Evolutionary conservation across 2,113 vertebrate genomes (phyloP).

Genomic region (Macrotus californicus): DNA sequence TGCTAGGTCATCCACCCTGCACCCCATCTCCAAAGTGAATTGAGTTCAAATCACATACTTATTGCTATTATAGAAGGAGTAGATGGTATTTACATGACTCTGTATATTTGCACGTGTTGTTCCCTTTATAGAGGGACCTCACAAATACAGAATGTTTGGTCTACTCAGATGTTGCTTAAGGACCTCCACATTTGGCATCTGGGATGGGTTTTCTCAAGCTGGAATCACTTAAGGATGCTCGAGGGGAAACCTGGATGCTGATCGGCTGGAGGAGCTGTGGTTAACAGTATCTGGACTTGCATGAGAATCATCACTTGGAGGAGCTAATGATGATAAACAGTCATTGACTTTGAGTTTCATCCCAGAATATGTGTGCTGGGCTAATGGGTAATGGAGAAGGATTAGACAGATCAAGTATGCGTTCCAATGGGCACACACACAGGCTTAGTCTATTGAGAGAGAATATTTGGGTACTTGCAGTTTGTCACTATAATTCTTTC

Average conservation of each 20-base stretch:
- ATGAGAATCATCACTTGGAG: conserved; percentile 34
- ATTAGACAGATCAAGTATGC: conserved; percentile 8
- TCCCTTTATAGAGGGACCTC: not conserved
- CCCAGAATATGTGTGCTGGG: conserved; percentile 51
- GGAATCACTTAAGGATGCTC: conserved; percentile 27
- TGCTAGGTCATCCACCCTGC: not conserved
- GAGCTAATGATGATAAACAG: conserved; percentile 58
- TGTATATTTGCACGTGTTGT: not conserved
- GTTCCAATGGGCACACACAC: not conserved
- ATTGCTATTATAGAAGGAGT: not conserved
- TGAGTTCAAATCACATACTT: not conserved
- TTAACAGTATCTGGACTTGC: not conserved
- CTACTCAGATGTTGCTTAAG: not conserved
- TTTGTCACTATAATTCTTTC: conserved; percentile 5
- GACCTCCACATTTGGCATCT: not conserved
- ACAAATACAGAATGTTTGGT: not conserved
- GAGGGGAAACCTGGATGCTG: not conserved
- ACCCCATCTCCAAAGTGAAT: not conserved
- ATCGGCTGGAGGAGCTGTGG: not conserved
- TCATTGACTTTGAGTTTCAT: conserved; percentile 63
- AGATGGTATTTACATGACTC: not conserved
- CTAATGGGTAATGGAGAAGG: conserved; percentile 40
- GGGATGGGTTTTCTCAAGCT: conserved; percentile 19
- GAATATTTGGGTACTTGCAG: not conserved
- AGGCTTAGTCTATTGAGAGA: not conserved